Percentiles rank a stretch among this genome's conserved stretches.
Conservation (phyloP, 2,888 invertebrate species). For the Thumatha senex region DNA sequence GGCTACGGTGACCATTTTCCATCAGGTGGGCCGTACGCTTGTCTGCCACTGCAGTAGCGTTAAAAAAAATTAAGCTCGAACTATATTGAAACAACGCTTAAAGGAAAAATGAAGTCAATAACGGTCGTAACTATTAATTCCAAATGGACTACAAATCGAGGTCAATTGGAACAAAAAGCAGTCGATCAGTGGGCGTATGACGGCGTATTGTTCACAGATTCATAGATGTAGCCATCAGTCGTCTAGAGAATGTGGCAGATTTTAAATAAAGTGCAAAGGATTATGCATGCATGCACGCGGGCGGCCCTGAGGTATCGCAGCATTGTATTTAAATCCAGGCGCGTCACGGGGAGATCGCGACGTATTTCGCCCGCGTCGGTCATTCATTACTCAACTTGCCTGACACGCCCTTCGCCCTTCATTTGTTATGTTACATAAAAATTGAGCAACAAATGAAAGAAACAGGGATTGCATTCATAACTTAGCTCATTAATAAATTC, state of each 20-base stretch:
- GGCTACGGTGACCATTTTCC: too few species aligned
- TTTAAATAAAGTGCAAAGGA: constrained; percentile 64
- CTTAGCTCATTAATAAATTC: not conserved
- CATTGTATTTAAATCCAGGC: constrained; percentile 79
- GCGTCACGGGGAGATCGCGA: constrained; percentile 53
- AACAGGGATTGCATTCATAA: not conserved
- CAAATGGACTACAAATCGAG: constrained; percentile 66
- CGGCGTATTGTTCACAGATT: constrained; percentile 50
- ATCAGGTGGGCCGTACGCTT: too few species aligned
- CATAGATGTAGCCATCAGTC: constrained; percentile 56
- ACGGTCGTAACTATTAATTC: constrained; percentile 62
- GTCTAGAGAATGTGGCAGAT: constrained; percentile 65
- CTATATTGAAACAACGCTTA: constrained; percentile 47
- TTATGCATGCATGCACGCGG: constrained; percentile 75
- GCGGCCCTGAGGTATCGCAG: constrained; percentile 77
- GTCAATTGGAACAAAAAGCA: constrained; percentile 63
- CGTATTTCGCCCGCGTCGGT: constrained; percentile 47
- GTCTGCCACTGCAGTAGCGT: too few species aligned
- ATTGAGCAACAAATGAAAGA: constrained; percentile 18
- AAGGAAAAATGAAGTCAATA: constrained; percentile 61
- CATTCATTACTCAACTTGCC: constrained; percentile 61
- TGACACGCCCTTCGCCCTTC: constrained; percentile 52
- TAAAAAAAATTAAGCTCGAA: not conserved
- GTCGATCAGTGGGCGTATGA: constrained; percentile 35
- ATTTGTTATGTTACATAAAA: constrained; percentile 32